These are phyloP conservation scores for Biston stratarius DNA, from an alignment of 2,888 invertebrate genomes.

Conservation along the genomic window DNA sequence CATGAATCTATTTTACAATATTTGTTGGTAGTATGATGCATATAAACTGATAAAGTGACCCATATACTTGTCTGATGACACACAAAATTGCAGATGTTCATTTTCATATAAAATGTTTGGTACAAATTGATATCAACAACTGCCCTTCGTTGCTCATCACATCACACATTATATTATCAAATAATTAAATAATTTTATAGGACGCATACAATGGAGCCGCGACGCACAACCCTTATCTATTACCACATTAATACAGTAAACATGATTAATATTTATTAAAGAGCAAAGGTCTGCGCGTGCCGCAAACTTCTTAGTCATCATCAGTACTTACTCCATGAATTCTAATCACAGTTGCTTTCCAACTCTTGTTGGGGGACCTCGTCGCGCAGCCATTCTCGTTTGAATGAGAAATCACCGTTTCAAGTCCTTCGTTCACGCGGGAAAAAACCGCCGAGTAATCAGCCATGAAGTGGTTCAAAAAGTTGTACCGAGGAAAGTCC, in stretches of 20 bases:
- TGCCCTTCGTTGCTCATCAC: constrained; percentile 46
- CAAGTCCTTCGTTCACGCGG: constrained; percentile 87
- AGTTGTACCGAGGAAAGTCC: constrained; percentile 85
- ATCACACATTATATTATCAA: constrained; percentile 64
- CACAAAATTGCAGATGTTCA: constrained; percentile 51
- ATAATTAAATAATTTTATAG: constrained; percentile 67
- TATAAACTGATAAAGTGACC: constrained; percentile 27
- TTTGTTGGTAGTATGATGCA: constrained; percentile 7
- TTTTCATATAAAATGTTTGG: constrained; percentile 32
- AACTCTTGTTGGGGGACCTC: constrained; percentile 55
- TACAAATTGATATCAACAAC: constrained; percentile 45
- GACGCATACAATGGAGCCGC: constrained; percentile 72
- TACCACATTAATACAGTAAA: constrained; percentile 72
- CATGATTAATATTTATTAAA: constrained; percentile 75
- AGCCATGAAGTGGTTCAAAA: constrained; percentile 89
- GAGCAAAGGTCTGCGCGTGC: constrained; percentile 83
- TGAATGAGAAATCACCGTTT: constrained; percentile 88
- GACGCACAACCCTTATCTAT: constrained; percentile 71
- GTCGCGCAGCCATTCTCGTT: constrained; percentile 52
- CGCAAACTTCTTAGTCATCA: constrained; percentile 60
- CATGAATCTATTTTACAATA: background rate
- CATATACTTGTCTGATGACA: constrained; percentile 29
- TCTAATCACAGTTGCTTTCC: constrained; percentile 60
- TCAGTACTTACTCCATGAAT: constrained; percentile 36
- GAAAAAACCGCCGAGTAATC: constrained; percentile 87